phyloP scores from a whole-genome alignment of 1,140 invertebrate genomes.

The Panagrolaimus sp. region DNA sequence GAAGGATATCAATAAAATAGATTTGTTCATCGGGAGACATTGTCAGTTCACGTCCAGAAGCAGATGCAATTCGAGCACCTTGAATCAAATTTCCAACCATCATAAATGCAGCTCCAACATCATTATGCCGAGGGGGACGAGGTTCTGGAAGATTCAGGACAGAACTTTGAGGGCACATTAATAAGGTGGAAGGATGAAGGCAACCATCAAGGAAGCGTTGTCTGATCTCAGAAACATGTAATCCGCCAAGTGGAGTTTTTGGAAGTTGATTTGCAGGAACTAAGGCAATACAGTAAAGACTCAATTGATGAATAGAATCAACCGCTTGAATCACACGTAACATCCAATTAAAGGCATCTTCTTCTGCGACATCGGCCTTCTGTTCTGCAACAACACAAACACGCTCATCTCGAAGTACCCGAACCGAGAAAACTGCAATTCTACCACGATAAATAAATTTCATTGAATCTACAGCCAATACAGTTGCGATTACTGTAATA shows the following conservation, averaged over 20 bases:
- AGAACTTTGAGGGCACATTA: constrained; percentile 99
- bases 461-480: constrained; percentile 87
- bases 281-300: constrained; percentile 87
- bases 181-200: constrained; percentile 93
- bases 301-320: constrained; percentile 88
- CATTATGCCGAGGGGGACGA: constrained; percentile 80
- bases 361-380: constrained; percentile 92
- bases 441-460: constrained; percentile 62
- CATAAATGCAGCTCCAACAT: constrained; percentile 78
- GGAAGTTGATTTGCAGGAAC: constrained; percentile 96
- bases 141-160: constrained; percentile 99
- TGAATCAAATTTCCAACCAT: constrained; percentile 95
- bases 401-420: constrained; percentile 87
- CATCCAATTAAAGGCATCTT: constrained; percentile 99
- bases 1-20: constrained; percentile 91
- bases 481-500: constrained; percentile 75
- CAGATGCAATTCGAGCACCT: constrained; percentile 41
- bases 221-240: constrained; percentile 93
- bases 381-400: constrained; percentile 98
- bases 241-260: constrained; percentile 95
- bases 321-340: constrained; percentile 95
- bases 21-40: constrained; percentile 70
- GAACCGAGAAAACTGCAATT: constrained; percentile 94
- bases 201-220: constrained; percentile 88
- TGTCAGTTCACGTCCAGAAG: constrained; percentile 37